phyloP scores from a whole-genome alignment of 2,888 invertebrate species.

The Cataglyphis livida region DNA sequence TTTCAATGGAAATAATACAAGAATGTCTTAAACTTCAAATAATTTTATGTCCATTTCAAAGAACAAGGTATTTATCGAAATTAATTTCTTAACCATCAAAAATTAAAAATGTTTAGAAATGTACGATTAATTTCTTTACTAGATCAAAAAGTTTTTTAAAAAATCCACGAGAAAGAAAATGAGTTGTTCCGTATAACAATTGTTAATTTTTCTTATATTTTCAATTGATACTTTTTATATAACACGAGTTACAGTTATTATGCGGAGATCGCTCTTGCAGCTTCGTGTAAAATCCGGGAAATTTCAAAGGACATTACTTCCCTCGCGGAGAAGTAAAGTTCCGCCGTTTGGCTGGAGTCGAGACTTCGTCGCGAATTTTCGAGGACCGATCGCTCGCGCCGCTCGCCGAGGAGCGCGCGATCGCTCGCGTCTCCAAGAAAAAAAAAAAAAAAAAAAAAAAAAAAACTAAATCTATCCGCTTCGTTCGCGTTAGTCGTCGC shows the following conservation, averaged over 20 bases:
- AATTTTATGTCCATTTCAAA: neutral
- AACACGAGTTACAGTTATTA: constrained; percentile 17
- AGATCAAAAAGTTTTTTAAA: neutral
- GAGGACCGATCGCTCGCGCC: constrained; percentile 48
- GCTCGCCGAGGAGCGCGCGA: constrained; percentile 38
- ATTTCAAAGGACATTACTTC: constrained; percentile 17
- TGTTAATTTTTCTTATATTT: neutral
- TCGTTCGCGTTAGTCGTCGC: constrained; percentile 73
- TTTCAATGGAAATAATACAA: neutral
- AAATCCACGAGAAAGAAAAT: neutral
- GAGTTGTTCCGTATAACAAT: neutral
- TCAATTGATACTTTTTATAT: neutral
- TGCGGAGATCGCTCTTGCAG: constrained; percentile 1
- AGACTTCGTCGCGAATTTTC: constrained; percentile 52
- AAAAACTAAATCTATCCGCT: constrained; percentile 69
- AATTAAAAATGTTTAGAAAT: neutral
- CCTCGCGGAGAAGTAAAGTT: constrained; percentile 1
- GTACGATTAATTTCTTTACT: neutral
- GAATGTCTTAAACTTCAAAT: neutral
- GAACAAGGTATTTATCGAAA: neutral
- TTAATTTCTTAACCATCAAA: neutral
- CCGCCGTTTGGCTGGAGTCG: constrained; percentile 38
- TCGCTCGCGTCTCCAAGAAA: constrained; percentile 28
- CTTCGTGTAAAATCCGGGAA: constrained; percentile 33
- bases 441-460: constrained; percentile 39